Evolutionary conservation across 1,140 invertebrate species (phyloP).

Genomic region (Samia ricini): DNA sequence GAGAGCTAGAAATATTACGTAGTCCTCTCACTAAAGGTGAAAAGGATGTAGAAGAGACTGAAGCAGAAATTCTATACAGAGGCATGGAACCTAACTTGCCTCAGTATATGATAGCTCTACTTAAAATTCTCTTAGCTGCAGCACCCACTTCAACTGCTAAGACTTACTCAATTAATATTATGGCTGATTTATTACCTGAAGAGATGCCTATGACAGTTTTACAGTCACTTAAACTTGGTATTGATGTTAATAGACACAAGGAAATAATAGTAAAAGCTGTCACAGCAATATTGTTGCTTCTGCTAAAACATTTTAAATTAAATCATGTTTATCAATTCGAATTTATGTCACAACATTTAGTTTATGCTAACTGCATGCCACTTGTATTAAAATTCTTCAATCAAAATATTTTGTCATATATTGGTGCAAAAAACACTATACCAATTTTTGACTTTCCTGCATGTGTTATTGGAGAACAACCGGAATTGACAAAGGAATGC

Average conservation of each 20-base stretch:
- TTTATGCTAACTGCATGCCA: slow-evolving; percentile 99
- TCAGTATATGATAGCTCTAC: slow-evolving; percentile 97
- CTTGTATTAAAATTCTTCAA: slow-evolving; percentile 99
- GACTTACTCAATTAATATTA: slow-evolving; percentile 98
- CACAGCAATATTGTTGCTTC: slow-evolving; percentile 93
- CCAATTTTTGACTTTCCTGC: slow-evolving; percentile 96
- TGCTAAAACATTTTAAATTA: slow-evolving; percentile 99
- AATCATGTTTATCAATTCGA: slow-evolving; percentile 99
- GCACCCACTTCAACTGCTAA: slow-evolving; percentile 98
- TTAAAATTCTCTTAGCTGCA: slow-evolving; percentile 98
- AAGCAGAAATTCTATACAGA: slow-evolving; percentile 93
- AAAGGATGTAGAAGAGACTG: slow-evolving; percentile 84
- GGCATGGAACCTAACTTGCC: slow-evolving; percentile 95
- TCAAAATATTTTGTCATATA: slow-evolving; percentile 97
- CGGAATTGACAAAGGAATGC: slow-evolving; percentile 95
- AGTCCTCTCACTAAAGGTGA: slow-evolving; percentile 89
- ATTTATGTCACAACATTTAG: slow-evolving; percentile 98
- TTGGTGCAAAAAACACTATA: slow-evolving; percentile 96
- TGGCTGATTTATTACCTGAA: slow-evolving; percentile 97
- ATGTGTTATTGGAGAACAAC: slow-evolving; percentile 97
- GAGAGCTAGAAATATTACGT: slow-evolving; percentile 89
- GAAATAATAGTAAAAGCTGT: slow-evolving; percentile 99
- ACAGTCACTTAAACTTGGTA: slow-evolving; percentile 97
- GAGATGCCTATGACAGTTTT: slow-evolving; percentile 98
- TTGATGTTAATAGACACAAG: slow-evolving; percentile 99